These are phyloP conservation scores for Musca domestica DNA, from an alignment of 1,140 invertebrate genomes.

Conservation along the genomic window DNA sequence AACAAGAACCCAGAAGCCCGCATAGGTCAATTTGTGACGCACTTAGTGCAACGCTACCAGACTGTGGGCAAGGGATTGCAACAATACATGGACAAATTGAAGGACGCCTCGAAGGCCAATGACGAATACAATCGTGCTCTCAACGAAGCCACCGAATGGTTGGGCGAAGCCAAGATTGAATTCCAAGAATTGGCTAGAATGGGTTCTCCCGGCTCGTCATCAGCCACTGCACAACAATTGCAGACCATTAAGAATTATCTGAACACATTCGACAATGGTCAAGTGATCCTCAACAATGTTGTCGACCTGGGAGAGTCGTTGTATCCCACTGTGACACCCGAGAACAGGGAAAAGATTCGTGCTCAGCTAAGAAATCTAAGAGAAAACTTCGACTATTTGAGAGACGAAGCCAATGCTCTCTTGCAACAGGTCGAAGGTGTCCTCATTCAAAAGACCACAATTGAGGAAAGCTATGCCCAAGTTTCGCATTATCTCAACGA, in stretches of 20 bases:
- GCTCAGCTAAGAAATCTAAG: constrained; percentile 77
- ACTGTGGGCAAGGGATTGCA: constrained; percentile 70
- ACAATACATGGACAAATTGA: constrained; percentile 67
- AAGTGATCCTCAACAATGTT: constrained; percentile 73
- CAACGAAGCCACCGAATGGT: constrained; percentile 74
- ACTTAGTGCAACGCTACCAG: constrained; percentile 74
- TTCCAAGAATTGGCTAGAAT: constrained; percentile 51
- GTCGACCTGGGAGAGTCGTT: constrained; percentile 83
- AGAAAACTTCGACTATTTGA: constrained; percentile 77
- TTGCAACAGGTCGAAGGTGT: constrained; percentile 83
- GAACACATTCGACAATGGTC: constrained; percentile 75
- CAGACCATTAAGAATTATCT: constrained; percentile 58
- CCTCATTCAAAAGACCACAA: constrained; percentile 82
- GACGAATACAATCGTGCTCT: constrained; percentile 67
- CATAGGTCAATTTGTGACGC: constrained; percentile 74
- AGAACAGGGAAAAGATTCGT: constrained; percentile 81
- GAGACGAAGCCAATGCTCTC: constrained; percentile 79
- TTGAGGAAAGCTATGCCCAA: constrained; percentile 85
- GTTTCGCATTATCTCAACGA: constrained; percentile 79
- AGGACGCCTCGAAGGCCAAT: constrained; percentile 66
- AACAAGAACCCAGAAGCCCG: constrained; percentile 77
- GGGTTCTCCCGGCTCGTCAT: constrained; percentile 50
- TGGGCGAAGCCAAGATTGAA: constrained; percentile 66
- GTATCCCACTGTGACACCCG: constrained; percentile 81
- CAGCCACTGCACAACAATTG: constrained; percentile 48